Evolutionary conservation across 1,140 invertebrate species (phyloP), one percentile per base, ranked within the genome.

Genomic region (Chrysoperla carnea): DNA sequence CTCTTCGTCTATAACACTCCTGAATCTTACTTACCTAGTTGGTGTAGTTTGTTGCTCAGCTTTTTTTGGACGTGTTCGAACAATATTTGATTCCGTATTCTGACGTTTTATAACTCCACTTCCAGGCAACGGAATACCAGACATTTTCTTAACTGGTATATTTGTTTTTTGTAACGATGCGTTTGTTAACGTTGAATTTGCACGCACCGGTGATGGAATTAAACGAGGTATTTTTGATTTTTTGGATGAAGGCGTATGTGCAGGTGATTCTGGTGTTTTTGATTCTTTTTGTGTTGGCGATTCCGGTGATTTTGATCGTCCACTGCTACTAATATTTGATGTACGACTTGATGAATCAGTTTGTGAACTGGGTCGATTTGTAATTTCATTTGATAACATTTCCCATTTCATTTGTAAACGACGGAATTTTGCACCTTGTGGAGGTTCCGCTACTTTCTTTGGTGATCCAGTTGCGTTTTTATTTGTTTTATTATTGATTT

Each of bases 381-480:
- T 59, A 38, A 60, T 67, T 43, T 68, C 71, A 50, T 69, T 73
- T 23, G 17, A 3, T 44, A 87, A 68, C 57, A 81, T 69, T 59
- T 91, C 86, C 86, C 85, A 91, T 55, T 86, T 85, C 57, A 83
- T 75, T 53, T 89, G 85, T 28, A 91, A 59, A 29, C 79, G 73
- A 33, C 79, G 72, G 60, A 89, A 90, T 2, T 66, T 58, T 41
- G 62, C 63, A 7, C 62, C 62, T 9, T 61, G 53, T 23, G 62
- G 42, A 5, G 53, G 55, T 5, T 66, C 61, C 8, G 67, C 58
- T 0, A 53, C 53, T 13, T 23, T 23, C 11, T 12, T 28, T 31
- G 40, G 40, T 2, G 40, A 41, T 7, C 51, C 47, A 23, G 48
- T 15, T 46, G 36, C 46, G 23, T n/a, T 6, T 44, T 65, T 52